Evolutionary conservation across 1,140 invertebrate genomes (phyloP).

Genomic region (Drosophila bifasciata): DNA sequence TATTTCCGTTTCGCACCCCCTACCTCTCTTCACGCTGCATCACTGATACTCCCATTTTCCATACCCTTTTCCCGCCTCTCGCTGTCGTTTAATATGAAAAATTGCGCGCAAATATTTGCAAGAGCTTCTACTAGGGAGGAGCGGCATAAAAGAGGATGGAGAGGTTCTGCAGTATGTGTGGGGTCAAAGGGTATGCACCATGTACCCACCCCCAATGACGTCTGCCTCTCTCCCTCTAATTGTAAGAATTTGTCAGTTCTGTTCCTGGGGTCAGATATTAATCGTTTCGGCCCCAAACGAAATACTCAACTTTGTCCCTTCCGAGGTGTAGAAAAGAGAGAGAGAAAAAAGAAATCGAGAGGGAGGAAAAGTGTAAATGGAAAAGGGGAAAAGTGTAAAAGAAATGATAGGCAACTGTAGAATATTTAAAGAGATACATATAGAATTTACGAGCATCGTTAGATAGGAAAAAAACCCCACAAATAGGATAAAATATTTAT

Average conservation of each 20-base stretch:
- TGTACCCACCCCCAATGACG: too few relatives aligned
- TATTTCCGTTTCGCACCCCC: slow-evolving; percentile 48
- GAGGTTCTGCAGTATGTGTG: slow-evolving; percentile 18
- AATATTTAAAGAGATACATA: too few relatives aligned
- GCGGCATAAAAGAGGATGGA: background rate
- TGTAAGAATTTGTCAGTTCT: slow-evolving; percentile 73
- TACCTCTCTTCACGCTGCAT: slow-evolving; percentile 8
- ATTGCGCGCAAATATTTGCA: slow-evolving; percentile 76
- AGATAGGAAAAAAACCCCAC: too few relatives aligned
- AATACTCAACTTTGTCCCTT: background rate
- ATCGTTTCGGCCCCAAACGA: slow-evolving; percentile 34
- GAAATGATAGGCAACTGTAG: too few relatives aligned
- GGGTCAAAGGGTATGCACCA: slow-evolving; percentile 6
- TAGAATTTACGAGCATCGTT: too few relatives aligned
- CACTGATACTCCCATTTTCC: too few relatives aligned
- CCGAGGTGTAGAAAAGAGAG: background rate
- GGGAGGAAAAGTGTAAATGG: too few relatives aligned
- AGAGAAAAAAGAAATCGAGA: too few relatives aligned
- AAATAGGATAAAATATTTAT: too few relatives aligned
- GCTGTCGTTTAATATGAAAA: slow-evolving; percentile 79
- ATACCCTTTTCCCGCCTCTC: slow-evolving; percentile 5
- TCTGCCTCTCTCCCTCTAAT: slow-evolving; percentile 54
- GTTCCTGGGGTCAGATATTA: slow-evolving; percentile 62
- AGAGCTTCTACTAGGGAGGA: slow-evolving; percentile 34
- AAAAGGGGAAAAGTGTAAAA: too few relatives aligned